phyloP scores from a whole-genome alignment of 2,888 invertebrate species.

The Lepidocyrtoides sp. region DNA sequence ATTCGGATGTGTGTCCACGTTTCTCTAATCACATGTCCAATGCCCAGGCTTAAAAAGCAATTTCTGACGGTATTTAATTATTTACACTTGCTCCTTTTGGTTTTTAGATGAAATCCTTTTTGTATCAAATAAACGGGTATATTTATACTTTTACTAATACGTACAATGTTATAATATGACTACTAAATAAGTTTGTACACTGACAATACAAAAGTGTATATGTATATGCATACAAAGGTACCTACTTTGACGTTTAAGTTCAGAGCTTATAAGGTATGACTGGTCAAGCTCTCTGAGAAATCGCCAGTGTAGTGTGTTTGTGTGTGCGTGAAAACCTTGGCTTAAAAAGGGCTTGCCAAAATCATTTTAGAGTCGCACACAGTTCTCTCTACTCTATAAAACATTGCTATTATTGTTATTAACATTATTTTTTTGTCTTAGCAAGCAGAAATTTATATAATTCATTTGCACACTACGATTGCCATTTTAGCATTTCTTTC shows the following conservation, averaged over 20 bases:
- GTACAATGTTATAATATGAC: neutral
- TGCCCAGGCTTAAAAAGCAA: constrained; percentile 64
- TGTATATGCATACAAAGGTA: neutral
- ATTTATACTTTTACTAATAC: neutral
- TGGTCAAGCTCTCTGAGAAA: constrained; percentile 20
- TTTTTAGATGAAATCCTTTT: constrained; percentile 25
- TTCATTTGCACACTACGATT: constrained; percentile 75
- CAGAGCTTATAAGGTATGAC: neutral
- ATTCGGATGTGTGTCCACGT: constrained; percentile 77
- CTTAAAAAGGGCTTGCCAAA: constrained; percentile 79
- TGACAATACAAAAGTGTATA: no score
- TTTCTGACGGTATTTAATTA: constrained; percentile 68
- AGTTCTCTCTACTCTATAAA: constrained; percentile 48
- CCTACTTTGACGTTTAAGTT: no score
- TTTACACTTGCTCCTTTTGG: constrained; percentile 78
- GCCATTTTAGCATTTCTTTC: constrained; percentile 69
- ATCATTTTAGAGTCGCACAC: constrained; percentile 53
- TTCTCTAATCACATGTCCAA: constrained; percentile 75
- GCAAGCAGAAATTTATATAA: constrained; percentile 72
- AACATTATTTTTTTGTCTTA: constrained; percentile 59
- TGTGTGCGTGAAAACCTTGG: constrained; percentile 67
- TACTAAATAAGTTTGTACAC: neutral
- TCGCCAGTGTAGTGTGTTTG: neutral
- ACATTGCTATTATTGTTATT: constrained; percentile 20
- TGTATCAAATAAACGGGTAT: neutral